Evolutionary conservation across 2,113 vertebrate genomes (phyloP).

Genomic region (Eulemur rufifrons): DNA sequence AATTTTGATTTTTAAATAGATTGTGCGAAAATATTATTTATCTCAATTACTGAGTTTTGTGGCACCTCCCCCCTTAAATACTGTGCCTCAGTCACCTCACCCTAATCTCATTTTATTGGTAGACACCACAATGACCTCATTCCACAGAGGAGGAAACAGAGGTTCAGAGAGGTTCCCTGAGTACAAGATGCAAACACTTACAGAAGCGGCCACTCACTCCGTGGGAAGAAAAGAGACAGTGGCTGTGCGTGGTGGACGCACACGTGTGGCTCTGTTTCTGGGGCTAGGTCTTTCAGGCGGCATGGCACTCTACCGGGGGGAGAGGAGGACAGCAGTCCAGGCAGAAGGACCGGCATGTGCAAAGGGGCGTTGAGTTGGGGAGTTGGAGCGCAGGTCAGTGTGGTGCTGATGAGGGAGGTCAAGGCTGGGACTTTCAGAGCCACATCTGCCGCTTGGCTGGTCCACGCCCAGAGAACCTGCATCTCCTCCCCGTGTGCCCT

Average conservation of each 20-base stretch:
- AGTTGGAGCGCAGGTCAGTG: background rate
- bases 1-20: background rate
- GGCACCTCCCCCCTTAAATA: background rate
- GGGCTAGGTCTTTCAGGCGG: background rate
- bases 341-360: accelerated
- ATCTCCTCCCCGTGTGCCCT: background rate
- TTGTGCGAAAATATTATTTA: background rate
- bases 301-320: accelerated
- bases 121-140: background rate
- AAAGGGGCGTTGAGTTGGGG: accelerated
- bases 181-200: accelerated
- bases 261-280: accelerated
- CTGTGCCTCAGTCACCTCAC: too few relatives aligned
- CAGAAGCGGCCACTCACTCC: background rate
- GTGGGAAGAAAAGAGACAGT: accelerated
- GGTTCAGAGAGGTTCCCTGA: background rate
- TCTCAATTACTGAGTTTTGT: background rate
- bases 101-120: background rate
- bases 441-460: background rate
- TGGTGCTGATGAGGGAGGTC: background rate
- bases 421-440: background rate
- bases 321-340: background rate
- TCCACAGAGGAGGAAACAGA: background rate
- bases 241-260: accelerated
- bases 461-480: background rate